A percentile compares a stretch with the other conserved stretches of the same genome.
phyloP scores from a whole-genome alignment of 2,113 vertebrate genomes.

The Picathartes gymnocephalus region DNA sequence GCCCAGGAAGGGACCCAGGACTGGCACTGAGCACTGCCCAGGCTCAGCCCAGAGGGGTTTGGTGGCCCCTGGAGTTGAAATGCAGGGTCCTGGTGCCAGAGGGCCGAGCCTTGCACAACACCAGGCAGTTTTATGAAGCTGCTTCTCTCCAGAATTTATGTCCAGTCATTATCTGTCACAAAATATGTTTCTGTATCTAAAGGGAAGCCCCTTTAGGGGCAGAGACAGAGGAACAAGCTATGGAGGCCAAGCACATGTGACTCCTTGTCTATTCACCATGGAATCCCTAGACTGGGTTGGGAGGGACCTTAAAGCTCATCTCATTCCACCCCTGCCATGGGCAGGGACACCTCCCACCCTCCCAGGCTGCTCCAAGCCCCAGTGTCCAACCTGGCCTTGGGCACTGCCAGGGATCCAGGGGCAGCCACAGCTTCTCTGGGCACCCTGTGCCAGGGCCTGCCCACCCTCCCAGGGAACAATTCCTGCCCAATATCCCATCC shows the following conservation, averaged over 20 bases:
- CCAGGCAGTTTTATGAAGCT: not conserved
- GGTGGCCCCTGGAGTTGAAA: not conserved
- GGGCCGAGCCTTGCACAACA: not conserved
- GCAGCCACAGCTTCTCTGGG: not conserved
- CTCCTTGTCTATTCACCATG: not conserved
- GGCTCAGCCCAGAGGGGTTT: fast-evolving
- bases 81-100: fast-evolving
- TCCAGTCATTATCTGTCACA: not conserved
- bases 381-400: not conserved
- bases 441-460: not conserved
- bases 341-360: not conserved
- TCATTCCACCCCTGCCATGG: fast-evolving
- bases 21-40: fast-evolving
- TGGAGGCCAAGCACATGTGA: fast-evolving
- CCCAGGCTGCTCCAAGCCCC: not conserved
- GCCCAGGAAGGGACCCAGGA: fast-evolving
- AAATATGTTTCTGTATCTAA: not conserved
- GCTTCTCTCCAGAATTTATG: not conserved
- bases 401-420: not conserved
- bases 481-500: not conserved
- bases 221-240: not conserved
- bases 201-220: not conserved
- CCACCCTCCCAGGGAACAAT: not conserved
- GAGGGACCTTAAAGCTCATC: fast-evolving
- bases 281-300: not conserved